Base-by-base conservation (phyloP, 2,888 invertebrate genomes). In the Colostygia pectinataria region DNA sequence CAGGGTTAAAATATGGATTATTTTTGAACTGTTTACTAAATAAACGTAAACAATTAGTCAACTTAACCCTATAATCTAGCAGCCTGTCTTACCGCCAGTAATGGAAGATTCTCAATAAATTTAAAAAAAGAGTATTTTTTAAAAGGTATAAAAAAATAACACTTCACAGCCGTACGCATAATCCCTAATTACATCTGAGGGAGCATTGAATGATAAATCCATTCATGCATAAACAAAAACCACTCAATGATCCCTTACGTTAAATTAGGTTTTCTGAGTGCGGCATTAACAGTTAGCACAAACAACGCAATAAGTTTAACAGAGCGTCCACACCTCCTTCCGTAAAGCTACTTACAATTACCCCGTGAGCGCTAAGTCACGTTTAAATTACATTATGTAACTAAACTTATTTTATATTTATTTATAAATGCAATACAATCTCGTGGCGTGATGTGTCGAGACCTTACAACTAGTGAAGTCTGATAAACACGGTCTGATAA, bases 341-440 rank as follows among this genome's bases (percentile, higher is more conserved):
- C 33, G 7, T 8, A 3, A 25, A 23, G 15, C 7, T 24, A 14
- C 2, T 27, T 8, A 12, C 13, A 13, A 29, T 2, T 9, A 10
- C 13, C 38, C 14, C n/a, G 7, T 27, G 20, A 36, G 5, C 28
- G 39, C 46, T 51, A 32, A 28, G 36, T 53, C 50, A 56, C 27
- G 50, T 52, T 55, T 53, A 43, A 8, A 25, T 62, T 62, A 57
- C 44, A n/a, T 42, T 54, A 20, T 20, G 20, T 20, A 6, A 20
- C 5, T 20, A 20, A 6, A 20, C 20, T 20, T 20, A 20, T 6
- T 5, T 20, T 6, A 20, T 4, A 20, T 38, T 47, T 61, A 66
- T 71, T 72, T 72, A 81, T 85, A 85, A 85, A 85, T 85, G 85
- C 85, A 81, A 70, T 74, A 74, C 63, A 74, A 79, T 76, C 78